Base-by-base conservation (phyloP, 2,797 vertebrate genomes). In the Xiphophorus birchmanni region DNA sequence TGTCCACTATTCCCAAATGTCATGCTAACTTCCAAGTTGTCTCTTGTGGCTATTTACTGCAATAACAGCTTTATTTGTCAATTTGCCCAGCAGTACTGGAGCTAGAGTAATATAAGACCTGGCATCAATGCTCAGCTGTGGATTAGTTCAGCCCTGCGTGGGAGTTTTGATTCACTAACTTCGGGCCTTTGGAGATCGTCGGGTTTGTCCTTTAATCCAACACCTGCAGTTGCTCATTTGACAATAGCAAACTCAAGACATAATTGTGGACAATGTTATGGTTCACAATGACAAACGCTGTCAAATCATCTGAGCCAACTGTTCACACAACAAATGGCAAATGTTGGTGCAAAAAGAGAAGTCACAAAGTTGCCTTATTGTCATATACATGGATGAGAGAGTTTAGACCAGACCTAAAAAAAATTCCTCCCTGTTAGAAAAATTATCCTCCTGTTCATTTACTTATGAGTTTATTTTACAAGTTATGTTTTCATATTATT, bases 191-290 rank as follows among this genome's bases (percentile, higher is more conserved):
- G 37, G 65, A 21, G 35, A 37, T 40, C 9, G 48, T 2, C 32
- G 26, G 3, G 8, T 73, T 76, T 75, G 40, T 50, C 29, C 44
- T 73, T 82, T 80, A 18, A 71, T 29, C 54, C 32, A 37, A 52
- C 54, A n/a, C 56, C 74, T n/a, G 40, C 2, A 26, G 47, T 29
- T 77, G 12, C 52, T 42, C 56, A 21, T 77, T 75, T 73, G n/a
- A 81, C n/a, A n/a, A 26, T 45, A 45, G 50, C 18, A 71, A 63
- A 69, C 15, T 77, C 75, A 65, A 79, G 50, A 73, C 76, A 18
- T 52, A 18, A 45, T 47, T 47, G 17, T 15, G 7, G 17, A 37
- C 5, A 7, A 69, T 42, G 47, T 10, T 5, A 48, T 58, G 67
- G 48, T 45, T 47, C 40, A 60, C 21, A 5, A 42, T n/a, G 35